Evolutionary conservation across 2,113 vertebrate species (phyloP), one percentile per base, ranked within the genome.

Genomic region (Talpa occidentalis): DNA sequence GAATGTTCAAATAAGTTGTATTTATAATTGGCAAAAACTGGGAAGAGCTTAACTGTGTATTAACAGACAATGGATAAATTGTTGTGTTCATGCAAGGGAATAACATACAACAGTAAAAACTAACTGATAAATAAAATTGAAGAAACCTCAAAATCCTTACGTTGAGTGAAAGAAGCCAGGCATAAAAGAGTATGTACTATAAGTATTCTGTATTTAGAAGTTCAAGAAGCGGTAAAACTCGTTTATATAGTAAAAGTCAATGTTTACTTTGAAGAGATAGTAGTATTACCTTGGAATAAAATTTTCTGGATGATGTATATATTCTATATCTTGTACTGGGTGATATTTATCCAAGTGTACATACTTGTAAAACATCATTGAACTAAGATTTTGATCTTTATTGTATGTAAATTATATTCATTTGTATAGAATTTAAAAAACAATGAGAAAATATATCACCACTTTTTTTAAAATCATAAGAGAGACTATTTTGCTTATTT

Each of bases 321-420:
- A 59, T 35, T 11, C 10, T 42, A 10, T 49, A 15, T 77, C 40
- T 77, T 77, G n/a, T 90, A 69, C 70, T 52, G 12, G 2, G 21
- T 49, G 11, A 17, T 28, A 28, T 67, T 56, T 49, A 49, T 32
- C 37, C 49, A 69, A 12, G 10, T 89, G 15, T 52, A 77, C 22
- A 60, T 22, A 60, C 11, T 42, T 76, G 10, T 28, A 77, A 88
- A 90, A 52, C 6, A 52, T 64, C 74, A 91, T 19, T 30, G 16
- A 94, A 76, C 35, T 35, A 56, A 66, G 24, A 86, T 73, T 66
- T 66, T 91, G 66, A 56, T 47, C 15, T 80, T 91, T 90, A 62
- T 35, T 35, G 10, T 42, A 44, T 78, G 4, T 32, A 80, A 64
- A 54, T 64, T 60, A 76, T 76, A 56, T 8, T 26, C 52, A 22